Percentiles rank a stretch among this genome's conserved stretches.
phyloP scores from a whole-genome alignment of 2,113 vertebrate species.

The Actenoides lindsayi region DNA sequence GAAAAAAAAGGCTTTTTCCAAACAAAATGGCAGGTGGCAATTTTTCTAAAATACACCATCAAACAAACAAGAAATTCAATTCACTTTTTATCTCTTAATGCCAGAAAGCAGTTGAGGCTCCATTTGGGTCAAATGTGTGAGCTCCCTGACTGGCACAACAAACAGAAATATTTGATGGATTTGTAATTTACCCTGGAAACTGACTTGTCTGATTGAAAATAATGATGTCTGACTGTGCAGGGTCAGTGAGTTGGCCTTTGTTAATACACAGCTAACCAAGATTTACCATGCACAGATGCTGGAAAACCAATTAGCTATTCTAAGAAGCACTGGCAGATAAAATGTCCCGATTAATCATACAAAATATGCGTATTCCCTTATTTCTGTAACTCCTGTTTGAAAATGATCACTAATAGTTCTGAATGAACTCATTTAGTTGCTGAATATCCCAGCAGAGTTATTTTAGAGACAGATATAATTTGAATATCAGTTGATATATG shows the following conservation, averaged over 20 bases:
- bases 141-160: conserved; percentile 24
- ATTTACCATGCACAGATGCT: conserved; percentile 40
- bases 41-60: conserved; percentile 9
- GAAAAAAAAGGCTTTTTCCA: neutral
- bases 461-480: conserved; percentile 21
- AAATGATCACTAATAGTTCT: conserved; percentile 39
- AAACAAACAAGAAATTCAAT: conserved; percentile 58
- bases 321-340: conserved; percentile 37
- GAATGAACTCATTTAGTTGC: conserved; percentile 50
- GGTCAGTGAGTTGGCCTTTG: conserved; percentile 22
- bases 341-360: conserved; percentile 59
- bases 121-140: conserved; percentile 39
- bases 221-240: conserved; percentile 22
- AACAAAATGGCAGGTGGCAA: conserved; percentile 15
- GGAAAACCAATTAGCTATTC: conserved; percentile 62
- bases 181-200: conserved; percentile 67
- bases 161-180: conserved; percentile 47
- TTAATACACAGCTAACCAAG: conserved; percentile 51
- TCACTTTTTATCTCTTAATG: conserved; percentile 65
- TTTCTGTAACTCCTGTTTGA: conserved; percentile 68
- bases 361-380: conserved; percentile 12
- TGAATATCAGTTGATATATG: conserved; percentile 15
- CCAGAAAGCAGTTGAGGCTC: conserved; percentile 30
- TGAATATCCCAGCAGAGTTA: conserved; percentile 34
- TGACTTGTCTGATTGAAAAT: conserved; percentile 54